Evolutionary conservation across 2,888 invertebrate species (phyloP), one percentile per base, ranked within the genome.

Genomic region (Aricia artaxerxes): DNA sequence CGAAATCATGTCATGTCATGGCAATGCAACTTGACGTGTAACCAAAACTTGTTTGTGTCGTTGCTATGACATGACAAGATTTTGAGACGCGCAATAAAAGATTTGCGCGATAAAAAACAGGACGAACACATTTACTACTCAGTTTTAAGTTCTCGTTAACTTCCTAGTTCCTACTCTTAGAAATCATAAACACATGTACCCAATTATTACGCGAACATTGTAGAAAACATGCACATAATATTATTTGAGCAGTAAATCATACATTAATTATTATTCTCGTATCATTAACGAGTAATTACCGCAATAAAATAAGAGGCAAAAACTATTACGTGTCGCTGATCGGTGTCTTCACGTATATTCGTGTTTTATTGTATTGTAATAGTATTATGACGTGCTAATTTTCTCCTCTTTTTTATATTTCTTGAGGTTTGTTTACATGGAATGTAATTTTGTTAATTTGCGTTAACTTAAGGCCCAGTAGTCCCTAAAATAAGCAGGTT

Each of bases 311-410:
- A 69, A 69, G 4, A 4, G 35, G 69, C 13, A 35, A 69, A 38
- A 69, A 69, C 4, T 69, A 31, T 13, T 35, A 35, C 69, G 69
- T 69, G 69, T 16, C 69, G 35, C 35, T 69, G 35, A 69, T 69
- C 35, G 69, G 35, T 69, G 69, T 69, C 31, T 64, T 61, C 61
- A 31, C 31, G 64, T 69, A 31, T 35, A 24, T 69, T 69, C 69
- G 69, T 69, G 35, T 69, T 35, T 69, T 35, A 35, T 16, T 69
- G 69, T 69, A 69, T 69, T 69, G 69, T 69, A 69, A 69, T 38
- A 35, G 16, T 69, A 69, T 38, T 69, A 69, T 69, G 38, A 69
- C 38, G 69, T 69, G 69, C 69, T 49, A 69, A 69, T 35, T 69
- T 38, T 35, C 2, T 35, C 31, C 24, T 24, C 24, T 24, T 31